A percentile compares a stretch with the other conserved stretches of the same genome.
Evolutionary conservation across 2,113 vertebrate species (phyloP).

Genomic region (Sminthopsis crassicaudata): DNA sequence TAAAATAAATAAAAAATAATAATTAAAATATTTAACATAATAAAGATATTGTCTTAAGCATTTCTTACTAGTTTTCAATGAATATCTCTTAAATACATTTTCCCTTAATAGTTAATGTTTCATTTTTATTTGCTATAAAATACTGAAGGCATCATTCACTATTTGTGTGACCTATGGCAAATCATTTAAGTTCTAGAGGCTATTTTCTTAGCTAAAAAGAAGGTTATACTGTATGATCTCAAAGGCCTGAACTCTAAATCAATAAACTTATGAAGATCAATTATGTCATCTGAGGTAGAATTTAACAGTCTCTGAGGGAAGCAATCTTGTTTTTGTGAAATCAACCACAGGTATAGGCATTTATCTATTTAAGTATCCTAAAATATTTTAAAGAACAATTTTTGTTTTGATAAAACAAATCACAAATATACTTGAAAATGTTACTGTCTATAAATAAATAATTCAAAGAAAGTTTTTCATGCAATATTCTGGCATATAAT

Average conservation of each 20-base stretch:
- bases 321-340: neutral
- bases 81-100: neutral
- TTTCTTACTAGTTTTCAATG: neutral
- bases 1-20: neutral
- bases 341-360: neutral
- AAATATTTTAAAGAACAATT: neutral
- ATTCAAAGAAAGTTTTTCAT: slow-evolving; percentile 64
- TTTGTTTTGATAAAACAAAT: slow-evolving; percentile 2
- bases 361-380: neutral
- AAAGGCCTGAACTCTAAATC: neutral
- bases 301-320: neutral
- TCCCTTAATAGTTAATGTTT: neutral
- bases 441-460: slow-evolving; percentile 53
- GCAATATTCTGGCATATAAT: slow-evolving; percentile 41
- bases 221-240: neutral
- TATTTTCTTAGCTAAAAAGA: neutral
- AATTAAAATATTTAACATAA: neutral
- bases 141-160: neutral
- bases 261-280: neutral
- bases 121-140: neutral
- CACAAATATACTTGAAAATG: slow-evolving; percentile 58
- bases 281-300: neutral
- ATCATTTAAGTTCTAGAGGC: neutral
- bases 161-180: neutral
- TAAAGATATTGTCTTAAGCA: neutral